phyloP scores from a whole-genome alignment of 2,113 vertebrate species.

The Oophaga pumilio region DNA sequence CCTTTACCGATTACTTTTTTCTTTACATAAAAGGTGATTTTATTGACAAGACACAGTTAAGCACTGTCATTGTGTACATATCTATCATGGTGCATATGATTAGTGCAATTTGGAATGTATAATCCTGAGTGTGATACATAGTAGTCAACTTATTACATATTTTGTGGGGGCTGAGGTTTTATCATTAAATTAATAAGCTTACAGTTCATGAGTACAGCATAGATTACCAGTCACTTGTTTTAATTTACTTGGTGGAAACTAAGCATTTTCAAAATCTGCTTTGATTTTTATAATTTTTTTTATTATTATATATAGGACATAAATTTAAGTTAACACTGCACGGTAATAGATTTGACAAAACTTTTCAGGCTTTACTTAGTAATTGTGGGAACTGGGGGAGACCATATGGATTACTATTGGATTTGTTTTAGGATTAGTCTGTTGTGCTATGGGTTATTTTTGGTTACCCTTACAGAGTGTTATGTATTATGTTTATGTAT shows the following conservation, averaged over 20 bases:
- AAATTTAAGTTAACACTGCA: not conserved
- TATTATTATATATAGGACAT: not conserved
- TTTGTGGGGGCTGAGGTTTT: not conserved
- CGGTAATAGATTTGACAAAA: not conserved
- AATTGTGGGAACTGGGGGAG: not conserved
- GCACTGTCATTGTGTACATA: not conserved
- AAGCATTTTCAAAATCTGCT: not conserved
- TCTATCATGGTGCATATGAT: not conserved
- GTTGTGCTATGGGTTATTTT: too few species aligned
- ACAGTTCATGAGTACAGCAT: not conserved
- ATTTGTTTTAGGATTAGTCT: not conserved
- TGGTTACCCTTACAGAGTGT: too few species aligned
- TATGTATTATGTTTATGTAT: too few species aligned
- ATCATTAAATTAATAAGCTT: not conserved
- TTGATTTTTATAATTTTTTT: not conserved
- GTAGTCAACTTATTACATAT: not conserved
- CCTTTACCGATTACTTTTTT: not conserved
- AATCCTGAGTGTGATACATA: not conserved
- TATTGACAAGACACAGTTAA: conserved; percentile 12
- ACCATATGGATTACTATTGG: not conserved
- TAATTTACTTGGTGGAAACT: not conserved
- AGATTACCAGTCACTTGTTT: not conserved
- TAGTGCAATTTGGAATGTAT: not conserved
- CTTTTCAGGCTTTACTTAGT: not conserved
- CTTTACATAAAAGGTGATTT: not conserved